Evolutionary conservation across 1,140 invertebrate genomes (phyloP).

Genomic region (Chironomus tepperi): DNA sequence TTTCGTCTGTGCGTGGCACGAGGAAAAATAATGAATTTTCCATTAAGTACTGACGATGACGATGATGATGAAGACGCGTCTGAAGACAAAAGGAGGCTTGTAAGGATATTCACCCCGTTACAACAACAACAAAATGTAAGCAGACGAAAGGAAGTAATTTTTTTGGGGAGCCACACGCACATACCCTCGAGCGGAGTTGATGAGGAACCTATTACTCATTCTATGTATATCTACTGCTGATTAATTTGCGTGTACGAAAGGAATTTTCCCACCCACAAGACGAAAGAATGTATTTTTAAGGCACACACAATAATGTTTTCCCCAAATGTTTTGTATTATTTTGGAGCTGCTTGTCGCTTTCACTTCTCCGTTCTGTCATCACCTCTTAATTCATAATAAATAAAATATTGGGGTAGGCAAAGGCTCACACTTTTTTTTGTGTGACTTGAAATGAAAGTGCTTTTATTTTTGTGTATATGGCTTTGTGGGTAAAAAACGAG

Average conservation of each 20-base stretch:
- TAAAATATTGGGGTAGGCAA: conserved; percentile 12
- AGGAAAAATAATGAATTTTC: no score
- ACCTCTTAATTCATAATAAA: conserved; percentile 24
- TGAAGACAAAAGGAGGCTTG: no score
- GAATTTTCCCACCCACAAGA: neutral
- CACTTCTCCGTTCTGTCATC: conserved; percentile 22
- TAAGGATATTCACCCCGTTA: no score
- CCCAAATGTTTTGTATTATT: neutral
- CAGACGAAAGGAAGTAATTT: no score
- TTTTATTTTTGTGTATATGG: conserved; percentile 22
- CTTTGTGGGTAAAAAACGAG: conserved; percentile 28
- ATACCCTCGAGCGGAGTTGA: no score
- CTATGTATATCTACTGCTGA: neutral
- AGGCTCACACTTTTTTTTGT: neutral
- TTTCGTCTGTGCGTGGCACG: no score
- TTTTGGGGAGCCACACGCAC: no score
- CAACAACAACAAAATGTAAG: no score
- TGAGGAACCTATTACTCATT: no score
- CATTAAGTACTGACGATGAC: no score
- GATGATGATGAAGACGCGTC: no score
- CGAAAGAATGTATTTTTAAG: neutral
- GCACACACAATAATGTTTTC: neutral
- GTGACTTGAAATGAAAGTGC: neutral
- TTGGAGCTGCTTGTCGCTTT: conserved; percentile 15
- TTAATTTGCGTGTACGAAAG: neutral